phyloP scores from a whole-genome alignment of 1,140 invertebrate genomes.

The Chironomus striatipennis region DNA sequence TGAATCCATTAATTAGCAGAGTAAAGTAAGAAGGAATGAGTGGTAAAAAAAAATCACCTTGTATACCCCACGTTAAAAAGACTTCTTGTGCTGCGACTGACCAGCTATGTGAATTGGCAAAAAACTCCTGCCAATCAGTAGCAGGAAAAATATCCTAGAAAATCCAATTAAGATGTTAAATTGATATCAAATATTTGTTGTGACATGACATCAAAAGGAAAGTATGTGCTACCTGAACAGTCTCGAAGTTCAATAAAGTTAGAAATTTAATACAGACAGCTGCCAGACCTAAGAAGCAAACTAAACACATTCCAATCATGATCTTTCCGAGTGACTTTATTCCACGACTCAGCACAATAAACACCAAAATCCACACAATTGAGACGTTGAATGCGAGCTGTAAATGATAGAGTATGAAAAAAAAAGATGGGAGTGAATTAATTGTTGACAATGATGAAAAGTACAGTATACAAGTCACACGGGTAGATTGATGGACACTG shows the following conservation, averaged over 20 bases:
- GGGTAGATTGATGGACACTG: no score
- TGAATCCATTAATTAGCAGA: no score
- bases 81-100: constrained; percentile 77
- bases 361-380: constrained; percentile 83
- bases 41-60: constrained; percentile 46
- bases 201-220: not conserved
- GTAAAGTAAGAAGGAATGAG: no score
- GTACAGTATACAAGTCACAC: no score
- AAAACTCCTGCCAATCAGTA: constrained; percentile 74
- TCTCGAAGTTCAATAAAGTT: constrained; percentile 33
- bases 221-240: constrained; percentile 30
- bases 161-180: constrained; percentile 34
- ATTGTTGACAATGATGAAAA: no score
- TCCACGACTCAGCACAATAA: constrained; percentile 81
- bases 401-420: no score
- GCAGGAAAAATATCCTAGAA: constrained; percentile 61
- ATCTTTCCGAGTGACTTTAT: constrained; percentile 78
- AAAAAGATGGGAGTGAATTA: no score
- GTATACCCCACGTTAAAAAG: constrained; percentile 80
- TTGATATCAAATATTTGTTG: constrained; percentile 6
- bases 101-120: constrained; percentile 78
- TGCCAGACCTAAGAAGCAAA: constrained; percentile 31
- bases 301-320: constrained; percentile 31
- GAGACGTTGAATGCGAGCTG: constrained; percentile 83
- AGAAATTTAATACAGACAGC: constrained; percentile 30